Evolutionary conservation across 2,797 vertebrate species (phyloP).

Genomic region (Micropoecilia bifurca): DNA sequence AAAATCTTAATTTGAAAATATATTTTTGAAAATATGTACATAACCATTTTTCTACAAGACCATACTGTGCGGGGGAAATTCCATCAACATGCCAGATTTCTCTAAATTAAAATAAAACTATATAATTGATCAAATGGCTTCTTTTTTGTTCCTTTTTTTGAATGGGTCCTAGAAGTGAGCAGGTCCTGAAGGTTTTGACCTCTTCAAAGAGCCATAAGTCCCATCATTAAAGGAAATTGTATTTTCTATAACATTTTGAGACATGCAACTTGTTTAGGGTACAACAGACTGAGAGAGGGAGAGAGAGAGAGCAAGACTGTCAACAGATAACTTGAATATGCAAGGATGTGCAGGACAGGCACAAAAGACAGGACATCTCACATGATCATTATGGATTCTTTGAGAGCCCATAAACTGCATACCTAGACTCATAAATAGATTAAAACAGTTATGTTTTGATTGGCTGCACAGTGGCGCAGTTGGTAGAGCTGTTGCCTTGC

Average conservation of each 20-base stretch:
- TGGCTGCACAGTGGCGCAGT: no score
- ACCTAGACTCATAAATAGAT: neutral
- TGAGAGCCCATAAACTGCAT: neutral
- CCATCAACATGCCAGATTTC: neutral
- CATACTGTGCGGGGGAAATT: neutral
- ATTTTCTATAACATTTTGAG: neutral
- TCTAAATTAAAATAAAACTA: neutral
- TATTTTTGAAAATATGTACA: neutral
- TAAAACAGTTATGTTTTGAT: neutral
- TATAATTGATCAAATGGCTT: no score
- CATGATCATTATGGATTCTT: neutral
- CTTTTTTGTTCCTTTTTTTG: no score
- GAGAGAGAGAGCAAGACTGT: no score
- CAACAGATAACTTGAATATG: neutral
- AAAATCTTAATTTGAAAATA: neutral
- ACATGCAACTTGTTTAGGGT: neutral
- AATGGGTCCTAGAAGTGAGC: no score
- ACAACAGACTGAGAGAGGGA: neutral
- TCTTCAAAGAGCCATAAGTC: neutral
- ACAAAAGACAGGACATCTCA: neutral
- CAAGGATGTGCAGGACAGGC: neutral
- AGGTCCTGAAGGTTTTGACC: neutral
- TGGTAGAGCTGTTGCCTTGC: no score
- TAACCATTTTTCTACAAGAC: no score
- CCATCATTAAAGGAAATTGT: neutral